Evolutionary conservation across 1,140 invertebrate genomes (phyloP).

Genomic region (Seison nebaliae): DNA sequence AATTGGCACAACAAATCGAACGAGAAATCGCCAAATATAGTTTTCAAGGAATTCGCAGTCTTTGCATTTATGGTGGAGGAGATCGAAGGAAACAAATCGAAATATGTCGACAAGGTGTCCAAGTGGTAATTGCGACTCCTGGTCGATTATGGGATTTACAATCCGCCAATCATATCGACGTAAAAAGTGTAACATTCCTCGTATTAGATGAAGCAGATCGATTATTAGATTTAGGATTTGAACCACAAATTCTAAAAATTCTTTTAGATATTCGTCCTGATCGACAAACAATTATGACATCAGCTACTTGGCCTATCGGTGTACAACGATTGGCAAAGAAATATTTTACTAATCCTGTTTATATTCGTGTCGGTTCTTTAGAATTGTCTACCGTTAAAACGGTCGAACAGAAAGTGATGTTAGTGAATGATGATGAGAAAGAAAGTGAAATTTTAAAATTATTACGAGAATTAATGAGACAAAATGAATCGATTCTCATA

Average conservation of each 20-base stretch:
- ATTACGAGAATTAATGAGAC: constrained; percentile 37
- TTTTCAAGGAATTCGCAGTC: constrained; percentile 49
- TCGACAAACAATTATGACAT: constrained; percentile 56
- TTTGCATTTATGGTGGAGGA: constrained; percentile 62
- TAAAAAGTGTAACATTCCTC: constrained; percentile 25
- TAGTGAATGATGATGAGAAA: constrained; percentile 47
- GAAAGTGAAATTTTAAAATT: constrained; percentile 31
- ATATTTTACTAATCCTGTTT: constrained; percentile 59
- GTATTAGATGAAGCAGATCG: constrained; percentile 52
- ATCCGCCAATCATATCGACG: constrained; percentile 27
- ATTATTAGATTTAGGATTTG: constrained; percentile 60
- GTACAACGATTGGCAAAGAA: constrained; percentile 49
- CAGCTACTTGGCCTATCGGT: constrained; percentile 59
- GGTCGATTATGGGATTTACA: constrained; percentile 55
- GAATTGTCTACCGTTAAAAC: constrained; percentile 53
- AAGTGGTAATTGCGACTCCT: constrained; percentile 64
- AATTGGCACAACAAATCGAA: constrained; percentile 65
- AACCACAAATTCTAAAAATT: constrained; percentile 54
- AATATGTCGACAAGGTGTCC: constrained; percentile 40
- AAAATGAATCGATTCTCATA: constrained; percentile 51
- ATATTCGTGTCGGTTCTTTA: constrained; percentile 57
- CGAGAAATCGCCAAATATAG: constrained; percentile 57
- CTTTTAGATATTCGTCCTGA: constrained; percentile 43
- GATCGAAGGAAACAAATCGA: constrained; percentile 45
- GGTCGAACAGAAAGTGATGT: constrained; percentile 45